Percentiles rank a stretch among this genome's conserved stretches.
Evolutionary conservation across 1,140 invertebrate species (phyloP).

Genomic region (Listronotus oregonensis): DNA sequence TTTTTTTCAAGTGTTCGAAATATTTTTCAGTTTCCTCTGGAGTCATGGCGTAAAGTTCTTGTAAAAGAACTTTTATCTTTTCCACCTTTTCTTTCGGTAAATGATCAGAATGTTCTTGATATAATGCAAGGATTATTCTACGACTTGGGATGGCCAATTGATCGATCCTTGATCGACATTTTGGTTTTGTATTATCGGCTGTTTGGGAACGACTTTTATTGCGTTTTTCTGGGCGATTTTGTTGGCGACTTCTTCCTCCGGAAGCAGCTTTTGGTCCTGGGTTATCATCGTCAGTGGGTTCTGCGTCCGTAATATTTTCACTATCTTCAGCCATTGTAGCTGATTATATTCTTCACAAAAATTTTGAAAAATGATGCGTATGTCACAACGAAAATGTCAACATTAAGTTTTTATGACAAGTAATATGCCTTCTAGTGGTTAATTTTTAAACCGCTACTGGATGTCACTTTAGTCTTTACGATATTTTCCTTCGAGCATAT

Average conservation of each 20-base stretch:
- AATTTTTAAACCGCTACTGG: too few relatives aligned
- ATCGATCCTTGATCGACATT: constrained; percentile 45
- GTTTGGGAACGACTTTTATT: too few relatives aligned
- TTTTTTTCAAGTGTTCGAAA: constrained; percentile 41
- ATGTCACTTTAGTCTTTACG: too few relatives aligned
- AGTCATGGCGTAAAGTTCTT: constrained; percentile 49
- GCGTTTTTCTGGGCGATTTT: too few relatives aligned
- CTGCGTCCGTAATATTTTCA: neutral
- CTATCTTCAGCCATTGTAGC: constrained; percentile 13
- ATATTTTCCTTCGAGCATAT: too few relatives aligned
- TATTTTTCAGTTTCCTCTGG: constrained; percentile 50
- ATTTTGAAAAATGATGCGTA: neutral
- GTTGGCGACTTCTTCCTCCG: too few relatives aligned
- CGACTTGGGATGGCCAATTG: constrained; percentile 43
- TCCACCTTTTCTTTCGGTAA: constrained; percentile 41
- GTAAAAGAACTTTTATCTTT: constrained; percentile 40
- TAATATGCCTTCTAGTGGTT: too few relatives aligned
- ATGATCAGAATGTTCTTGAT: constrained; percentile 39
- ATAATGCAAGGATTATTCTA: constrained; percentile 41
- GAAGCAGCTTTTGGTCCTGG: neutral
- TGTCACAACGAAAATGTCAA: too few relatives aligned
- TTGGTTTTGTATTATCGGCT: constrained; percentile 6
- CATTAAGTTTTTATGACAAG: too few relatives aligned
- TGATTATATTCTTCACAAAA: neutral
- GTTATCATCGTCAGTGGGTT: neutral